Conservation (phyloP, 1,140 invertebrate species). For the Zaprionus taronus region DNA sequence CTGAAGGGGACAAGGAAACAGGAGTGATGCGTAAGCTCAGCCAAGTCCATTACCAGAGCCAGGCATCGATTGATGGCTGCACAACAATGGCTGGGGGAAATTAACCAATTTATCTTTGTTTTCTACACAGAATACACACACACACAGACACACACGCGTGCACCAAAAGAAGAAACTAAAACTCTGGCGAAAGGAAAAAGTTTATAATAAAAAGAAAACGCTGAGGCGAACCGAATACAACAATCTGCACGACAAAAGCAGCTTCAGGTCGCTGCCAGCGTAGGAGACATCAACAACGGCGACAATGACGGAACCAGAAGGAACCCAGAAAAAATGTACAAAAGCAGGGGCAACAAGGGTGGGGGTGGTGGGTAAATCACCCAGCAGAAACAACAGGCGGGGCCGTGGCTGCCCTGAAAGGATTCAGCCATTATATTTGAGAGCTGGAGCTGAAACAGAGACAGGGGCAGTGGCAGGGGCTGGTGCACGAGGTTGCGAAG, state of each 20-base stretch:
- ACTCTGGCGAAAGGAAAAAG: constrained; percentile 56
- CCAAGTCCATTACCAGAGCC: constrained; percentile 78
- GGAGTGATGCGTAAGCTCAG: constrained; percentile 74
- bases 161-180: constrained; percentile 43
- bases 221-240: constrained; percentile 41
- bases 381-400: constrained; percentile 48
- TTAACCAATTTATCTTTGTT: constrained; percentile 84
- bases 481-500: no score
- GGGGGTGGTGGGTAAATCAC: constrained; percentile 32
- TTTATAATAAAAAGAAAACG: constrained; percentile 75
- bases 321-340: constrained; percentile 34
- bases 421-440: constrained; percentile 71
- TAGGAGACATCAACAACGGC: constrained; percentile 72
- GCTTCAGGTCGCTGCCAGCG: constrained; percentile 39
- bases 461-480: not conserved
- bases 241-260: constrained; percentile 44
- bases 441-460: constrained; percentile 16
- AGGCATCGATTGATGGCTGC: constrained; percentile 82
- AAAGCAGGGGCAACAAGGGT: constrained; percentile 7
- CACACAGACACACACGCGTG: constrained; percentile 31
- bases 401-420: constrained; percentile 64
- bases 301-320: constrained; percentile 61
- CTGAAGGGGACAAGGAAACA: constrained; percentile 42
- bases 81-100: constrained; percentile 76
- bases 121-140: constrained; percentile 56